These are phyloP conservation scores for Falco columbarius DNA, from an alignment of 2,797 vertebrate genomes.

Conservation along the genomic window DNA sequence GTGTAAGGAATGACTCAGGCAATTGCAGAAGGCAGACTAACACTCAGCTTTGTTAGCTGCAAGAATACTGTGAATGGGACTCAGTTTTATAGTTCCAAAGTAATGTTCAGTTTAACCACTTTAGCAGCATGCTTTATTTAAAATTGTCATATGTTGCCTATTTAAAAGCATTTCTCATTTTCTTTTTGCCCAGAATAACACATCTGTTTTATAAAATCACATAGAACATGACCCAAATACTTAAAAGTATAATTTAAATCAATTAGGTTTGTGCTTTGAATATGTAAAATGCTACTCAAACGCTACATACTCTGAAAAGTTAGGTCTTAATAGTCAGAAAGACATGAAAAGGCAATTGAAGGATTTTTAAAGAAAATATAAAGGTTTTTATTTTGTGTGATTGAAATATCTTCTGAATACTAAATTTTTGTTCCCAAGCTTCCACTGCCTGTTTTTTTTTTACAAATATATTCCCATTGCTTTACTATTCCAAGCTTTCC, in stretches of 20 bases:
- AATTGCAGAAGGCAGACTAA: background rate
- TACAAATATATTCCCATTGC: background rate
- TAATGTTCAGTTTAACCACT: background rate
- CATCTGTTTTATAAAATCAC: background rate
- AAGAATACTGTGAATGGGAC: background rate
- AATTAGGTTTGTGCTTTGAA: background rate
- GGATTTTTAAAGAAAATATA: background rate
- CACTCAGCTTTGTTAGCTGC: too few relatives aligned
- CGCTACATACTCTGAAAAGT: background rate
- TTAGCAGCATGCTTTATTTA: background rate
- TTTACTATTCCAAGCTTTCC: background rate
- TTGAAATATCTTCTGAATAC: background rate
- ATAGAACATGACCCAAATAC: background rate
- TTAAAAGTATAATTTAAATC: background rate
- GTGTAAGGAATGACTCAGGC: background rate
- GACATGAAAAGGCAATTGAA: background rate
- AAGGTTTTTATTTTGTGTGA: background rate
- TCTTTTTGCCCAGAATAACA: background rate
- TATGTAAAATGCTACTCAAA: background rate
- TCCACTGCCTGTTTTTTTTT: background rate
- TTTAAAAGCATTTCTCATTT: background rate
- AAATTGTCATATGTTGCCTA: background rate
- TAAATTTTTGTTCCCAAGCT: background rate
- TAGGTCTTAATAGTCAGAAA: background rate
- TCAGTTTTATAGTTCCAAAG: background rate